Percentiles rank a stretch among this genome's conserved stretches.
phyloP scores from a whole-genome alignment of 1,140 invertebrate species.

The Nixonia krombeini region DNA sequence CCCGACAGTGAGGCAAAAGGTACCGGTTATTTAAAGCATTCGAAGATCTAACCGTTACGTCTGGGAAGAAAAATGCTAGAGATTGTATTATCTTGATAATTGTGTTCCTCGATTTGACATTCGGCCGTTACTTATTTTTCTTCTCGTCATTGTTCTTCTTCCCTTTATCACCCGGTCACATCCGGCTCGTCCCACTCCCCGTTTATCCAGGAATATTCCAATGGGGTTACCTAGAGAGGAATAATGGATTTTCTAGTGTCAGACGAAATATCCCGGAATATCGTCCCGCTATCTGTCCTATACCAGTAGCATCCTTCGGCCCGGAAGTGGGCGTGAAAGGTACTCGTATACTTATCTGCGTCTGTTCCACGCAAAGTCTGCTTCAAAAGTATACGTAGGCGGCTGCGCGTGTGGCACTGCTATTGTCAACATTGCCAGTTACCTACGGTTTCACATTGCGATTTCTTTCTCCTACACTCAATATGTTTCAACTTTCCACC shows the following conservation, averaged over 20 bases:
- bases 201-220: slow-evolving; percentile 32
- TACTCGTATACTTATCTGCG: slow-evolving; percentile 52
- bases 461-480: slow-evolving; percentile 13
- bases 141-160: slow-evolving; percentile 22
- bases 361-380: slow-evolving; percentile 35
- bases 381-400: slow-evolving; percentile 41
- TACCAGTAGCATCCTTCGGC: slow-evolving; percentile 46
- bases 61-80: no score
- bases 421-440: slow-evolving; percentile 24
- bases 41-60: no score
- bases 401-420: slow-evolving; percentile 41
- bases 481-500: background rate
- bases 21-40: no score
- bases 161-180: slow-evolving; percentile 42
- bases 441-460: slow-evolving; percentile 17
- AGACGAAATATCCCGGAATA: slow-evolving; percentile 44
- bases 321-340: slow-evolving; percentile 60
- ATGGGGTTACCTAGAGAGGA: slow-evolving; percentile 48
- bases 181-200: slow-evolving; percentile 43
- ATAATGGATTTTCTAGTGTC: slow-evolving; percentile 44
- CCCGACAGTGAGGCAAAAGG: no score
- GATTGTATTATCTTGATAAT: no score
- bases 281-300: slow-evolving; percentile 41
- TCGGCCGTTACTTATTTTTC: no score
- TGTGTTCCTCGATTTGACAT: no score